Percentiles rank a stretch among this genome's conserved stretches.
Evolutionary conservation across 2,888 invertebrate genomes (phyloP).

Genomic region (Ophion costatus): DNA sequence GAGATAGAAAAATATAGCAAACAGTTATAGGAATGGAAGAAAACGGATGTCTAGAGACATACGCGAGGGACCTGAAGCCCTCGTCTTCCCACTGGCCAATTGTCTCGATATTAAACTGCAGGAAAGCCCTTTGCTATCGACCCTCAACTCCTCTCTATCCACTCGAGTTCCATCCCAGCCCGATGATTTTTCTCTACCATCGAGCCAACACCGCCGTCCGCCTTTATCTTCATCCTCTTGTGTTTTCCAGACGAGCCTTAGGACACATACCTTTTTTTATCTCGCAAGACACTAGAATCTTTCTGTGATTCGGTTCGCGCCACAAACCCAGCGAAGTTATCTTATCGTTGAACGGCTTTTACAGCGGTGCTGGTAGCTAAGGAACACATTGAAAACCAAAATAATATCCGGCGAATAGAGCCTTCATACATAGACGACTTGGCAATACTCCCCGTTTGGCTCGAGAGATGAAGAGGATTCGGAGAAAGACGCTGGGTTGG

Average conservation of each 20-base stretch:
- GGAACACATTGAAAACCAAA: conserved; percentile 53
- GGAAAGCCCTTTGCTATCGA: conserved; percentile 23
- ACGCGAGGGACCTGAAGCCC: conserved; percentile 36
- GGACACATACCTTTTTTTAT: conserved; percentile 28
- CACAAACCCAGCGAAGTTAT: conserved; percentile 16
- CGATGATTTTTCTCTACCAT: conserved; percentile 34
- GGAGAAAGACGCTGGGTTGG: conserved; percentile 16
- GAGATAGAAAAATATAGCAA: no score
- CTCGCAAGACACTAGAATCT: conserved; percentile 33
- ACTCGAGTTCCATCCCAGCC: conserved; percentile 5
- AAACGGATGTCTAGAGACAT: conserved; percentile 47
- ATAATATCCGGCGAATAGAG: conserved; percentile 46
- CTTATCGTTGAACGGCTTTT: conserved; percentile 29
- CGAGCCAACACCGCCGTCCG: conserved; percentile 47
- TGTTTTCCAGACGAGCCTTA: conserved; percentile 41
- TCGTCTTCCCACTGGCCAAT: conserved; percentile 62
- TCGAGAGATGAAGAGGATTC: conserved; percentile 22
- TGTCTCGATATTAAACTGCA: conserved; percentile 69
- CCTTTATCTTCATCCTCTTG: conserved; percentile 34
- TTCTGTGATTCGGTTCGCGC: conserved; percentile 12
- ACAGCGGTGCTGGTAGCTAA: conserved; percentile 21
- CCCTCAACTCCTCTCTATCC: conserved; percentile 11
- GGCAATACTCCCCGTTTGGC: conserved; percentile 58
- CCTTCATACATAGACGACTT: conserved; percentile 53
- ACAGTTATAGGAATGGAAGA: conserved; percentile 14